phyloP scores from a whole-genome alignment of 2,113 vertebrate genomes.

The Chroicocephalus ridibundus region DNA sequence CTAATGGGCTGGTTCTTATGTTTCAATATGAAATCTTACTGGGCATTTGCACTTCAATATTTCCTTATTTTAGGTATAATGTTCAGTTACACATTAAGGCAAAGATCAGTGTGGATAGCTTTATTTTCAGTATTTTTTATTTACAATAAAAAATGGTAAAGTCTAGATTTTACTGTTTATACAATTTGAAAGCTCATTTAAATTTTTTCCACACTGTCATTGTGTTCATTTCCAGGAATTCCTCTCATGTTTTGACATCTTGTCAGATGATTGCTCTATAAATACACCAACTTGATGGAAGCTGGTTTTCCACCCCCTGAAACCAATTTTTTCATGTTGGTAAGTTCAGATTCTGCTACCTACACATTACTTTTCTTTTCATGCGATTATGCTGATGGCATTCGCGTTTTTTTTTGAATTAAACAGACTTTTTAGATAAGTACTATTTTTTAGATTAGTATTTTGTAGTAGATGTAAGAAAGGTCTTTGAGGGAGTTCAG shows the following conservation, averaged over 20 bases:
- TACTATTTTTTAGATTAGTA: background rate
- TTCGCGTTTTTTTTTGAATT: background rate
- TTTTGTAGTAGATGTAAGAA: background rate
- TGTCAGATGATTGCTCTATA: background rate
- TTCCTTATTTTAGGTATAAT: background rate
- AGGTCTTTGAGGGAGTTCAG: background rate
- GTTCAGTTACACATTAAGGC: background rate
- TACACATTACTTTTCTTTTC: background rate
- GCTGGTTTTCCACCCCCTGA: background rate
- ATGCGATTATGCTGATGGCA: background rate
- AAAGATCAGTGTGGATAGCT: background rate
- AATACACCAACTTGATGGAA: background rate
- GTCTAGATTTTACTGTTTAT: background rate
- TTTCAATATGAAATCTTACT: background rate
- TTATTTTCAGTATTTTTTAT: background rate
- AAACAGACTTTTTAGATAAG: background rate
- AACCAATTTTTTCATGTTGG: background rate
- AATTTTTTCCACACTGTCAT: background rate
- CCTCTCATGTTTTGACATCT: background rate
- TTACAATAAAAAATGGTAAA: background rate
- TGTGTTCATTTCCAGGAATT: constrained; percentile 18
- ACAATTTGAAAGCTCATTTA: background rate
- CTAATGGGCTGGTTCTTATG: background rate
- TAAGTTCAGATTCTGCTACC: background rate
- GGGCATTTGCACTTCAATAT: background rate